phyloP scores from a whole-genome alignment of 2,797 vertebrate species.

The Tiaroga cobitis region DNA sequence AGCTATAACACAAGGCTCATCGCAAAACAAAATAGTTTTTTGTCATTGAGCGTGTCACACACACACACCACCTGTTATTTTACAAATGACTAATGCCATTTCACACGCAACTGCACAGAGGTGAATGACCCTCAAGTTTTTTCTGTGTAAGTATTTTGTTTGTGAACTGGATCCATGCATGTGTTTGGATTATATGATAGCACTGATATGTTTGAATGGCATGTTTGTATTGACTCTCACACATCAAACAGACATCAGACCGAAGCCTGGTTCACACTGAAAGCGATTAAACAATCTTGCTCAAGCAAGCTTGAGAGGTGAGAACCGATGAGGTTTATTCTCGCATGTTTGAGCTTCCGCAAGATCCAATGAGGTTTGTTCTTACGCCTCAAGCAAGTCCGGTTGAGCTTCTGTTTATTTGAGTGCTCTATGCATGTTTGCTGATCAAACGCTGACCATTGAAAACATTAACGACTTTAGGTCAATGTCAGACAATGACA shows the following conservation, averaged over 20 bases:
- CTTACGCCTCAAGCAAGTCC: neutral
- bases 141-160: neutral
- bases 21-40: slow-evolving; percentile 6
- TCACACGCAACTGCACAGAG: slow-evolving; percentile 4
- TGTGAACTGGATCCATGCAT: neutral
- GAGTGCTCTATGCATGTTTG: neutral
- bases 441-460: neutral
- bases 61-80: slow-evolving; percentile 30
- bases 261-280: neutral
- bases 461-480: neutral
- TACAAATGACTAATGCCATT: slow-evolving; percentile 17
- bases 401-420: neutral
- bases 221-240: neutral
- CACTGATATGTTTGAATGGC: neutral
- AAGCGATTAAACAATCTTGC: neutral
- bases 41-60: neutral
- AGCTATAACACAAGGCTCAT: slow-evolving; percentile 18
- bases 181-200: neutral
- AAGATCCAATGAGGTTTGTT: neutral
- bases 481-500: neutral
- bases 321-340: neutral
- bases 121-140: neutral
- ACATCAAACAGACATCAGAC: neutral
- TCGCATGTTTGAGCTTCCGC: neutral
- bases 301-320: too few relatives aligned